Percentiles rank a stretch among this genome's conserved stretches.
Evolutionary conservation across 2,113 vertebrate species (phyloP).

Genomic region (Chaetura pelagica): DNA sequence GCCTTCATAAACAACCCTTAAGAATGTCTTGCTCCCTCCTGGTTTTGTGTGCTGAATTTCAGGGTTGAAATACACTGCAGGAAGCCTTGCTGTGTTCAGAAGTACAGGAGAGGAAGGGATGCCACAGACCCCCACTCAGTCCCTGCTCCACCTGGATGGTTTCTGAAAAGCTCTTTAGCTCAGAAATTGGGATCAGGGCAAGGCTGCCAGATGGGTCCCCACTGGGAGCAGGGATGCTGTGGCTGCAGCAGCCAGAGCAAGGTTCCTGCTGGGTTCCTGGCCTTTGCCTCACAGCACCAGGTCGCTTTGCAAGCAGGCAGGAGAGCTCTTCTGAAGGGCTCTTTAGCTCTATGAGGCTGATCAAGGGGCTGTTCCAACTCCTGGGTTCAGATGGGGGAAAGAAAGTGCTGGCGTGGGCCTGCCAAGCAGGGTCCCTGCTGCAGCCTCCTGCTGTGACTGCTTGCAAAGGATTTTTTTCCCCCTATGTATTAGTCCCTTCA

Average conservation of each 20-base stretch:
- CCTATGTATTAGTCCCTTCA: not conserved
- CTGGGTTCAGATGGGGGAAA: rapidly evolving
- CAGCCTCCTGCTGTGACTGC: not conserved
- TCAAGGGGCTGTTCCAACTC: not conserved
- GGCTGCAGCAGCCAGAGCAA: not conserved
- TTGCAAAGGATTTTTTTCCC: not conserved
- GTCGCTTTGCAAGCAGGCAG: not conserved
- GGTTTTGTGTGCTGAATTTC: not conserved
- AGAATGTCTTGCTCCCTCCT: not conserved
- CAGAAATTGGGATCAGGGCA: not conserved
- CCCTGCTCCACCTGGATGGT: not conserved
- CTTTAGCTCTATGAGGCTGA: not conserved
- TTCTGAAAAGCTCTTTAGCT: not conserved
- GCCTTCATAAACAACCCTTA: constrained; percentile 13
- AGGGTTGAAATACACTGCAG: not conserved
- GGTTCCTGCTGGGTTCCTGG: not conserved
- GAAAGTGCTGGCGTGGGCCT: not conserved
- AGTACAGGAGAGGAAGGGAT: not conserved
- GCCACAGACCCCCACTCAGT: not conserved
- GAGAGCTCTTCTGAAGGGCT: not conserved
- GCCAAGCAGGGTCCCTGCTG: not conserved
- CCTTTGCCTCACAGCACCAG: rapidly evolving
- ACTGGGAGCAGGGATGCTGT: not conserved
- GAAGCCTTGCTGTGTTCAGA: not conserved
- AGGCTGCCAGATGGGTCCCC: rapidly evolving